phyloP scores from a whole-genome alignment of 2,888 invertebrate genomes.

The Melanostoma scalare region DNA sequence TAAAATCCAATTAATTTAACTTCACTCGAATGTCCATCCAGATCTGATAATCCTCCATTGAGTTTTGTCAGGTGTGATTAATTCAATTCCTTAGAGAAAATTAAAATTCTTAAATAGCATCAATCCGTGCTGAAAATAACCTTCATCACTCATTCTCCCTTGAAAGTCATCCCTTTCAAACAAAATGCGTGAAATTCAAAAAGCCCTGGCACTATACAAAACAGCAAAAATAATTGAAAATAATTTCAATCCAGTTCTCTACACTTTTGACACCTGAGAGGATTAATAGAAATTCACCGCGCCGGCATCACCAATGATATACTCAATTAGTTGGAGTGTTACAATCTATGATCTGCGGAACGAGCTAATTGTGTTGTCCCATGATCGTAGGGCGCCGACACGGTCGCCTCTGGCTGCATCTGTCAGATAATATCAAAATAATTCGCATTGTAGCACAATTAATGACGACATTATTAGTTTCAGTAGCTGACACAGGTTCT shows the following conservation, averaged over 20 bases:
- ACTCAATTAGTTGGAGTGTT: conserved; percentile 65
- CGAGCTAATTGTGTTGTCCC: conserved; percentile 69
- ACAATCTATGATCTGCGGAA: conserved; percentile 60
- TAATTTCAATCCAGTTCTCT: conserved; percentile 24
- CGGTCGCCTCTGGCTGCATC: conserved; percentile 31
- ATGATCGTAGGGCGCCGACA: conserved; percentile 54
- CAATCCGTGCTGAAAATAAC: conserved; percentile 36
- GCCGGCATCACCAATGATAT: conserved; percentile 22
- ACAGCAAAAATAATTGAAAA: conserved; percentile 4
- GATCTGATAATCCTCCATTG: conserved; percentile 6
- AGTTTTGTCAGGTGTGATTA: conserved; percentile 48
- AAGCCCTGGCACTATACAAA: background rate
- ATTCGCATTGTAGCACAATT: conserved; percentile 66
- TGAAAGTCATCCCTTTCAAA: conserved; percentile 15
- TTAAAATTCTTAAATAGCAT: conserved; percentile 59
- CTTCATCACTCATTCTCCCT: conserved; percentile 43
- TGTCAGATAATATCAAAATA: conserved; percentile 69
- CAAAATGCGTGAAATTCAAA: conserved; percentile 30
- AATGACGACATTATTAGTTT: conserved; percentile 70
- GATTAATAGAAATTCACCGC: conserved; percentile 58
- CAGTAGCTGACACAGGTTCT: conserved; percentile 58
- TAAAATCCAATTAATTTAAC: conserved; percentile 47
- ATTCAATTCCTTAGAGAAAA: conserved; percentile 28
- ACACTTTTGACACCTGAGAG: conserved; percentile 58
- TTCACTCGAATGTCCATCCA: conserved; percentile 15